Conservation (phyloP, 2,888 invertebrate genomes). For the Podabrus alpinus region DNA sequence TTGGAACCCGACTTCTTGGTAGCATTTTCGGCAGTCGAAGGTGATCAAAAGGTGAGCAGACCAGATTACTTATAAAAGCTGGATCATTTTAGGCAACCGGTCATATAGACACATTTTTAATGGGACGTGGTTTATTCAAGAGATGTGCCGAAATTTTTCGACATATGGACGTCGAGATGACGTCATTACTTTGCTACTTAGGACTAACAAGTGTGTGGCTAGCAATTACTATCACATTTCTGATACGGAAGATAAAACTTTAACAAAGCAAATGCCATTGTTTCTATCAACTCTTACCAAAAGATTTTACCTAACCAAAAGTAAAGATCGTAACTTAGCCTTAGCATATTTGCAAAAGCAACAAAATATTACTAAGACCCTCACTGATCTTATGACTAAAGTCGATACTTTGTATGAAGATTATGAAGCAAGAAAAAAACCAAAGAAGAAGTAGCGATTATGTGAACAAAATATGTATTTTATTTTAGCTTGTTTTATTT, state of each 20-base stretch:
- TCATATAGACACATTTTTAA: constrained; percentile 24
- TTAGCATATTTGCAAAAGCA: constrained; percentile 26
- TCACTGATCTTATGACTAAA: neutral
- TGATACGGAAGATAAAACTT: neutral
- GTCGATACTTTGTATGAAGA: neutral
- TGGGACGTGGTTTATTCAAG: constrained; percentile 52
- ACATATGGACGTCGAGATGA: constrained; percentile 48
- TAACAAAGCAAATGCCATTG: constrained; percentile 47
- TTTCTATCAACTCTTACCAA: constrained; percentile 47
- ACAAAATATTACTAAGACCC: neutral
- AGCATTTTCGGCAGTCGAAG: constrained; percentile 19
- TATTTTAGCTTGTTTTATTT: neutral
- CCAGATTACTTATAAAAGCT: neutral
- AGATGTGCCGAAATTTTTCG: constrained; percentile 47
- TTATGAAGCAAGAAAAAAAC: neutral
- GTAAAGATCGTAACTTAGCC: constrained; percentile 43
- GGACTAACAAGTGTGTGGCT: constrained; percentile 48
- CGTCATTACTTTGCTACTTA: constrained; percentile 45
- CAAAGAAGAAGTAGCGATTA: neutral
- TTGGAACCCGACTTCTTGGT: constrained; percentile 16
- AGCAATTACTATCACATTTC: constrained; percentile 40
- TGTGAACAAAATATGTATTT: neutral
- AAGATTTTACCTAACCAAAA: constrained; percentile 48
- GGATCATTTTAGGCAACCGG: constrained; percentile 1
- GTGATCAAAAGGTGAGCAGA: neutral